These are phyloP conservation scores for Meiosimyza platycephala DNA, from an alignment of 2,888 invertebrate species.

Conservation along the genomic window DNA sequence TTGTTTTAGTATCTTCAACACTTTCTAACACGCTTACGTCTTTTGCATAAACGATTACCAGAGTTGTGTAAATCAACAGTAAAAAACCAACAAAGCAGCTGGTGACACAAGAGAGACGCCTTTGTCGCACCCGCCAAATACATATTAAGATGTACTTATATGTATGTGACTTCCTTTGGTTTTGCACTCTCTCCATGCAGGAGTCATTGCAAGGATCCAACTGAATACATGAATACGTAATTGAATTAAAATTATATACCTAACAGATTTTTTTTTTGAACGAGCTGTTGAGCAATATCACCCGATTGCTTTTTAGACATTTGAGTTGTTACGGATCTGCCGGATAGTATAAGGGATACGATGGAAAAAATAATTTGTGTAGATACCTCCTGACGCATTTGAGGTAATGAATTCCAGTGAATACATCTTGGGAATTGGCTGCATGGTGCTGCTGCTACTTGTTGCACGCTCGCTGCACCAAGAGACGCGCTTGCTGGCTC, in stretches of 20 bases:
- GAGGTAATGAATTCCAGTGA: no score
- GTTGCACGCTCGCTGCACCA: conserved; percentile 15
- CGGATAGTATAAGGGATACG: no score
- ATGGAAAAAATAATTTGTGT: no score
- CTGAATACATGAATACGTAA: conserved; percentile 10
- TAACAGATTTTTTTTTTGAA: not conserved
- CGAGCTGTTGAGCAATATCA: not conserved
- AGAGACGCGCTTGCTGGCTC: not conserved
- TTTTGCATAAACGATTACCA: conserved; percentile 3
- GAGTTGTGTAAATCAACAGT: not conserved
- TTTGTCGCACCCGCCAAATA: conserved; percentile 27
- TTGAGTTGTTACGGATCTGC: not conserved
- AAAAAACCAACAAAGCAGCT: not conserved
- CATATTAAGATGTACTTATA: conserved; percentile 16
- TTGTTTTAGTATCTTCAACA: no score
- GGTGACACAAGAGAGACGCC: not conserved
- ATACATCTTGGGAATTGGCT: not conserved
- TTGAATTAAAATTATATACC: conserved; percentile 11
- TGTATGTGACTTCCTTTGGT: not conserved
- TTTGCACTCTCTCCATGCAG: not conserved
- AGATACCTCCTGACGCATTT: no score
- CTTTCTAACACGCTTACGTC: not conserved
- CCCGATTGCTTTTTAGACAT: not conserved
- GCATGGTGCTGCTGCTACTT: not conserved
- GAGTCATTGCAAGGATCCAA: not conserved